These are phyloP conservation scores for Poeciliopsis turneri DNA, from an alignment of 2,797 vertebrate genomes.

Conservation along the genomic window DNA sequence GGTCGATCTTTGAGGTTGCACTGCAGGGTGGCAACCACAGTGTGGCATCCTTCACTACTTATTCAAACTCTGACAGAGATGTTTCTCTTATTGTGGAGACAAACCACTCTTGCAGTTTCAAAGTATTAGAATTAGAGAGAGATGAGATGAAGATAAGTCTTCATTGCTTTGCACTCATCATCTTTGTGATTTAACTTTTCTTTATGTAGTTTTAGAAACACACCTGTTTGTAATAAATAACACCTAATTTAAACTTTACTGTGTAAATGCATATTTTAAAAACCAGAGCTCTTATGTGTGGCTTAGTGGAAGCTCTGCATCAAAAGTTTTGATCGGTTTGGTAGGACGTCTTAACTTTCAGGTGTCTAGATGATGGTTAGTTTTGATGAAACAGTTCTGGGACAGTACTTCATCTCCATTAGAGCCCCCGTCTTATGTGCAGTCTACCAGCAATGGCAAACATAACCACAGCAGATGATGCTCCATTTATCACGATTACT, in stretches of 20 bases:
- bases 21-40: conserved; percentile 4
- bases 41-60: conserved; percentile 11
- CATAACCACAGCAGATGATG: neutral
- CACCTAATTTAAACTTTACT: neutral
- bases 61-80: neutral
- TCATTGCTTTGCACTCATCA: neutral
- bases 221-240: neutral
- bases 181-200: neutral
- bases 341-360: neutral
- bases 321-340: neutral
- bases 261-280: neutral
- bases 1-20: conserved; percentile 8
- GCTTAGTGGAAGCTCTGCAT: neutral
- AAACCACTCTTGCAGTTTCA: neutral
- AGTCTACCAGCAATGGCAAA: neutral
- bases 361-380: neutral
- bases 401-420: neutral
- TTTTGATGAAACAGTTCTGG: neutral
- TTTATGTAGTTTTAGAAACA: neutral
- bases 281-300: neutral
- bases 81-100: neutral
- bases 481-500: neutral
- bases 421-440: neutral
- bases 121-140: neutral
- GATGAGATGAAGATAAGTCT: neutral